Percentiles rank a stretch among this genome's conserved stretches.
Evolutionary conservation across 1,140 invertebrate genomes (phyloP).

Genomic region (Monomorium pharaonis): DNA sequence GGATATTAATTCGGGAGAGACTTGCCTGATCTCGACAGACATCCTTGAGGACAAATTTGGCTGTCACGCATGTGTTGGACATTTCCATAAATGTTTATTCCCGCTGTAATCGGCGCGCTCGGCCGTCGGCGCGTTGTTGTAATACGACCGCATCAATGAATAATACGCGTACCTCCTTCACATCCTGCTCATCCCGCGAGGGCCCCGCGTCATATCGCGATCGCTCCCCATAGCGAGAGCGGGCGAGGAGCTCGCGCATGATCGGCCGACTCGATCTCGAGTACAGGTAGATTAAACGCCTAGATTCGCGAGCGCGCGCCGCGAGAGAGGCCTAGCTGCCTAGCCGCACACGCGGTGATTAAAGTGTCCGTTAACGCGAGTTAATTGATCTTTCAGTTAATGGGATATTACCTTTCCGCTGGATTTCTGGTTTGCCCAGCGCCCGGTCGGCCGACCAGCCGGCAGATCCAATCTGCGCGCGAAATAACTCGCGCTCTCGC

Average conservation of each 20-base stretch:
- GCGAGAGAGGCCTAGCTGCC: slow-evolving; percentile 11
- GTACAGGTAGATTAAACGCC: slow-evolving; percentile 55
- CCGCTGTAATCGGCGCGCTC: neutral
- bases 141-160: slow-evolving; percentile 43
- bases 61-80: neutral
- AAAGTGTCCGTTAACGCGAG: slow-evolving; percentile 74
- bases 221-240: slow-evolving; percentile 43
- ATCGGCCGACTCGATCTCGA: slow-evolving; percentile 57
- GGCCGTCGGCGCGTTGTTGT: slow-evolving; percentile 23
- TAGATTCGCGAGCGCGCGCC: slow-evolving; percentile 48
- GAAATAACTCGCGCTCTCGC: slow-evolving; percentile 53
- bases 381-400: slow-evolving; percentile 76
- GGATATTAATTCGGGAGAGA: slow-evolving; percentile 13
- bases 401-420: slow-evolving; percentile 56
- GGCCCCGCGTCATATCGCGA: slow-evolving; percentile 27
- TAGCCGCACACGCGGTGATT: slow-evolving; percentile 64
- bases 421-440: slow-evolving; percentile 61
- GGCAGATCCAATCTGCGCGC: slow-evolving; percentile 59
- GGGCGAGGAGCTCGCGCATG: slow-evolving; percentile 29
- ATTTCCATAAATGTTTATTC: slow-evolving; percentile 56
- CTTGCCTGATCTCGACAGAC: neutral
- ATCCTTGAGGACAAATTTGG: neutral
- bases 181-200: neutral
- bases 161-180: slow-evolving; percentile 27
- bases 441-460: slow-evolving; percentile 15